A percentile compares a stretch with the other conserved stretches of the same genome.
phyloP scores from a whole-genome alignment of 35 echinoderm and acorn worm species.

The Acanthaster planci region DNA sequence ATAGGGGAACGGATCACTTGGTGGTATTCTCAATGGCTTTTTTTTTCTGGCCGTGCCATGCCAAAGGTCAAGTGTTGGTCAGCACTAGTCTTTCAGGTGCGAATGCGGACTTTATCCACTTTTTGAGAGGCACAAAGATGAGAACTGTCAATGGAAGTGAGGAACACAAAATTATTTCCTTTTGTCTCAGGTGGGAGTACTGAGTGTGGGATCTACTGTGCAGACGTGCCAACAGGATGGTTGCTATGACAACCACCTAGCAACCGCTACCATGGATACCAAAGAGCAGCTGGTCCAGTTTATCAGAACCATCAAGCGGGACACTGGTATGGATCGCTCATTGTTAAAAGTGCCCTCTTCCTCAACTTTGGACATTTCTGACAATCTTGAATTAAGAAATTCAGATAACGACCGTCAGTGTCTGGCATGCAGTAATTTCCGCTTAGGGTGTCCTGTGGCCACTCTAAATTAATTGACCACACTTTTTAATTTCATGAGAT shows the following conservation, averaged over 20 bases:
- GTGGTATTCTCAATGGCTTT: too few species aligned
- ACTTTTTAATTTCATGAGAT: too few species aligned
- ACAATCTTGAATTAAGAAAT: neutral
- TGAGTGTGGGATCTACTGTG: slow-evolving; percentile 75
- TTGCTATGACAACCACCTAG: slow-evolving; percentile 78
- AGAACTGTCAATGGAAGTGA: too few species aligned
- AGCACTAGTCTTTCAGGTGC: too few species aligned
- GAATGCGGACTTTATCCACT: too few species aligned
- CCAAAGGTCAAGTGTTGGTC: too few species aligned
- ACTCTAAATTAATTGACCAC: too few species aligned
- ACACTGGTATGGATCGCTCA: slow-evolving; percentile 52
- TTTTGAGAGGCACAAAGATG: too few species aligned
- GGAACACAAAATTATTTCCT: too few species aligned
- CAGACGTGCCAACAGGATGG: slow-evolving; percentile 70
- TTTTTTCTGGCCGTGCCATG: too few species aligned
- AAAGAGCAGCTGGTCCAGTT: slow-evolving; percentile 80
- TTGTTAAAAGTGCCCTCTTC: neutral
- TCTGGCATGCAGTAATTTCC: neutral
- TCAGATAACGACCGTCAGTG: neutral
- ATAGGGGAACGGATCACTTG: too few species aligned
- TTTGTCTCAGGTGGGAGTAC: slow-evolving; percentile 69
- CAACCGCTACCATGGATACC: slow-evolving; percentile 74
- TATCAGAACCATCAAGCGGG: slow-evolving; percentile 74
- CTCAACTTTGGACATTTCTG: neutral
- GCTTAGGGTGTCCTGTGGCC: too few species aligned